Conservation (phyloP, 2,888 invertebrate genomes). For the Pammene aurita region DNA sequence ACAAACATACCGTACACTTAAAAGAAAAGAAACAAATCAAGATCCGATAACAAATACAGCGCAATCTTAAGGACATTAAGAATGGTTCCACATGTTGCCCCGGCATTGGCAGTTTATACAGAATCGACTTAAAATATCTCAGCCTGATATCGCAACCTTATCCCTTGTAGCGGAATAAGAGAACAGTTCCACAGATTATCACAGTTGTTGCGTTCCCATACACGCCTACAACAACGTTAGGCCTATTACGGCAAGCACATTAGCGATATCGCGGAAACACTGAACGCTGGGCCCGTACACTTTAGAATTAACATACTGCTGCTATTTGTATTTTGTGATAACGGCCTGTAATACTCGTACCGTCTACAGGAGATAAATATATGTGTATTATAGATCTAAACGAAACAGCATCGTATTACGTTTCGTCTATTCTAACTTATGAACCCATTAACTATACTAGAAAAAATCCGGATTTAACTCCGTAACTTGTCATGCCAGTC, state of each 20-base stretch:
- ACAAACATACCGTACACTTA: not conserved
- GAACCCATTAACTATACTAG: conserved; percentile 26
- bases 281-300: conserved; percentile 26
- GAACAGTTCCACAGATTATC: conserved; percentile 40
- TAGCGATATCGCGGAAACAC: conserved; percentile 35
- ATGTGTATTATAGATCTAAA: conserved; percentile 45
- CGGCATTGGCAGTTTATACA: conserved; percentile 66
- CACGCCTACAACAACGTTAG: conserved; percentile 34
- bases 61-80: conserved; percentile 56
- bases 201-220: conserved; percentile 36
- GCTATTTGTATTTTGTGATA: conserved; percentile 46
- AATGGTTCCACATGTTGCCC: conserved; percentile 67
- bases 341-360: conserved; percentile 66
- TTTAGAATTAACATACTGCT: conserved; percentile 36
- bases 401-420: conserved; percentile 42
- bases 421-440: conserved; percentile 38
- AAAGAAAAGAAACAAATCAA: conserved; percentile 12
- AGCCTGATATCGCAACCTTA: conserved; percentile 56
- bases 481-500: conserved; percentile 15
- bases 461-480: conserved; percentile 30
- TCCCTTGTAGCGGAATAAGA: conserved; percentile 40
- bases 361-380: conserved; percentile 55
- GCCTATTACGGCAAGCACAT: conserved; percentile 32
- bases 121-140: conserved; percentile 62
- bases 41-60: conserved; percentile 19